Percentiles rank a stretch among this genome's conserved stretches.
These are phyloP conservation scores for Poecilia gillii DNA, from an alignment of 2,797 vertebrate genomes.

Conservation along the genomic window DNA sequence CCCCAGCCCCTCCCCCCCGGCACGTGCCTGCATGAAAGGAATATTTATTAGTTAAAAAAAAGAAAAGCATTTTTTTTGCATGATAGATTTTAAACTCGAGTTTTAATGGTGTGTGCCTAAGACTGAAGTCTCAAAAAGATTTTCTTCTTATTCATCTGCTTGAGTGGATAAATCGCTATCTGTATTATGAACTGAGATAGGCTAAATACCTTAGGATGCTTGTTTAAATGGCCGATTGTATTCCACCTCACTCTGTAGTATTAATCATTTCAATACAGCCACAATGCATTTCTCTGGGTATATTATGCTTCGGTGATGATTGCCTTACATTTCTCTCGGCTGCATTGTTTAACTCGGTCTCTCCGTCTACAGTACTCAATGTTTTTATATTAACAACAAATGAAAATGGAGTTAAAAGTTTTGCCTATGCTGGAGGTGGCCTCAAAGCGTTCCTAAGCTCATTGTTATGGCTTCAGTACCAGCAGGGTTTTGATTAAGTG, in stretches of 20 bases:
- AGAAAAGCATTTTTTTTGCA: not conserved
- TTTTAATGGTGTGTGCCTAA: not conserved
- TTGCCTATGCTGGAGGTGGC: not conserved
- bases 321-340: slow-evolving; percentile 6
- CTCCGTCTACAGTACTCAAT: slow-evolving; percentile 26
- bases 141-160: slow-evolving; percentile 24
- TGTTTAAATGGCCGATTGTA: not conserved
- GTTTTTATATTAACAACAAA: slow-evolving; percentile 35
- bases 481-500: slow-evolving; percentile 9
- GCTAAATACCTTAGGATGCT: slow-evolving; percentile 14
- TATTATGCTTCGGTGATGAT: slow-evolving; percentile 5
- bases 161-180: slow-evolving; percentile 23
- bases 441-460: slow-evolving; percentile 6
- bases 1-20: too few species aligned
- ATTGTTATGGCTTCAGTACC: slow-evolving; percentile 10
- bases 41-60: slow-evolving; percentile 28
- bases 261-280: slow-evolving; percentile 12
- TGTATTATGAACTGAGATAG: slow-evolving; percentile 25
- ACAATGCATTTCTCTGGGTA: slow-evolving; percentile 5
- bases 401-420: slow-evolving; percentile 20
- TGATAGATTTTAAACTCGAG: not conserved
- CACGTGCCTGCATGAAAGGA: slow-evolving; percentile 1
- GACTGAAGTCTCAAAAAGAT: not conserved
- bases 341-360: slow-evolving; percentile 21
- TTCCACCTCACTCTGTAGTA: not conserved